Base-by-base conservation (phyloP, 2,113 vertebrate genomes). In the Colaptes auratus region DNA sequence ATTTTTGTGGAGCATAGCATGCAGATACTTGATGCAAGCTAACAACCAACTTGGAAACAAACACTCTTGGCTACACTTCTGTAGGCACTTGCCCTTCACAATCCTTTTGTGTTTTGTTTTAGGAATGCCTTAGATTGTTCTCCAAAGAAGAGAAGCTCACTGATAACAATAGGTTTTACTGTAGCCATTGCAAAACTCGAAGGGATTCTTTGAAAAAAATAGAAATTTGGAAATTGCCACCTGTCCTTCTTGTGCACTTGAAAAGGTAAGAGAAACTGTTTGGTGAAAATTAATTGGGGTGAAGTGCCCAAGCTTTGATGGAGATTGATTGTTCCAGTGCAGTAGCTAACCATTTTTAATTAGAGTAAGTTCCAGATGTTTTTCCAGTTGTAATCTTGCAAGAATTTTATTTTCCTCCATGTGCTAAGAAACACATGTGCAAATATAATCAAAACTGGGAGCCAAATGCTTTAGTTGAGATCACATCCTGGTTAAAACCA, bases 181-280 rank as follows among this genome's bases (percentile, higher is more conserved):
- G 99, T 94, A 98, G 99, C 94, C 98, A 99, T 95, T 99, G 99
- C 97, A 99, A 99, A 97, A 98, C 98, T 64, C 98, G 98, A 92
- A 98, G 99, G 91, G 99, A 99, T 91, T 99, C 99, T 79, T 98
- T 98, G 48, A 99, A 99, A 98, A 99, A 99, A 94, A 98, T 99
- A 97, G 99, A 99, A 97, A 99, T 99, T 97, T 99, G 99, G 99
- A 99, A 99, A 93, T 95, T 99, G 44, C 99, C 99, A 2, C 99
- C 99, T 24, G 99, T 99, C 77, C 96, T 99, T 65, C 97, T 99
- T 46, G 98, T 99, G 60, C 99, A 99, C 96, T 96, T 99, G 89
- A 99, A 99, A 98, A 97, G 99, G 99, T 99, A 96, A 88, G 98
- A 80, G 36, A 89, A 93, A 60, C 2, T 6, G 42, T 39, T 11